Base-by-base conservation (phyloP, 2,888 invertebrate species). In the Ametastegia equiseti region DNA sequence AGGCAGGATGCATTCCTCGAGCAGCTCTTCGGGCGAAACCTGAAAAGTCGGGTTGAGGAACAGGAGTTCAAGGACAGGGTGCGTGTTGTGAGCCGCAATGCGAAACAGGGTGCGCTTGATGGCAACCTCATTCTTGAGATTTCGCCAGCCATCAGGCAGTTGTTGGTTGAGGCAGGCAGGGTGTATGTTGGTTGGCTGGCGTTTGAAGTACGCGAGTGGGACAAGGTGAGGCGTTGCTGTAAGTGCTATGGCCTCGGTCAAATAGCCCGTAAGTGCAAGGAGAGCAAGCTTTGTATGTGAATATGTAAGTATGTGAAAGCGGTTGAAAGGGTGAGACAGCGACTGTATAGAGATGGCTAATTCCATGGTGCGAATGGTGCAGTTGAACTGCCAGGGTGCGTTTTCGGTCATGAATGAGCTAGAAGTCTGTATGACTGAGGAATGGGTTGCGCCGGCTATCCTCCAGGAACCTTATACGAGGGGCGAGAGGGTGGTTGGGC, bases 351-450 rank as follows among this genome's bases (percentile, higher is more conserved):
- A 71, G 81, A 67, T n/a, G n/a, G n/a, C n/a, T 83, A n/a, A 75
- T 1, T 0, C 50, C 0, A 0, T 15, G 13, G 4, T 69, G 45
- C 7, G 54, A 11, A 15, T 81, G 13, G 15, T 81, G n/a, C 81
- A 82, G 33, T 6, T 81, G 13, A 82, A 82, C 27, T 81, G 82
- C 50, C 78, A 81, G 9, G 47, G 73, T 13, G 42, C 30, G 78
- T 57, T 30, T 13, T 81, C 6, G 33, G 83, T 75, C 1, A 82
- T 73, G 85, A 36, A 19, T 45, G 85, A 81, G 11, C 45, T 80
- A 33, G 80, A 63, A 45, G 73, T 27, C 50, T 54, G 33, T 11
- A 30, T 78, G 57, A 19, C 5, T 7, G 39, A 39, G 27, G 67
- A 80, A 11, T 11, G 77, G 19, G 67, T 81, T 5, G 54, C 47